These are phyloP conservation scores for Brachypodius melanocephalos DNA, from an alignment of 2,113 vertebrate species.

Conservation along the genomic window DNA sequence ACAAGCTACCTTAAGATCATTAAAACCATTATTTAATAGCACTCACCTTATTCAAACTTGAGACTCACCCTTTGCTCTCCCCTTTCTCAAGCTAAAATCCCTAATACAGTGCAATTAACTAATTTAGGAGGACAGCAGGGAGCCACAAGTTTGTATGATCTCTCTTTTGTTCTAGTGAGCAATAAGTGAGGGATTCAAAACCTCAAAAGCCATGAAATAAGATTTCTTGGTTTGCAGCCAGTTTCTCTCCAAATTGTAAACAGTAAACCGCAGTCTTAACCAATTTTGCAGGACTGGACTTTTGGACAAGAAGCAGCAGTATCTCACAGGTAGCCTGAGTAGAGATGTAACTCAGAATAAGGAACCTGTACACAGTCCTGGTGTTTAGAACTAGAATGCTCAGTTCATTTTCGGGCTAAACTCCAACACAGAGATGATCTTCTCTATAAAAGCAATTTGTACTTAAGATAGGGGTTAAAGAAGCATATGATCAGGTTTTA, in stretches of 20 bases:
- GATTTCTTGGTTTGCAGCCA: not conserved
- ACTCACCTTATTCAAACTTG: not conserved
- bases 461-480: not conserved
- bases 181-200: slow-evolving; percentile 1
- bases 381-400: not conserved
- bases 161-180: not conserved
- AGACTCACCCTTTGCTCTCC: not conserved
- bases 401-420: not conserved
- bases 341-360: not conserved
- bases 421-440: not conserved
- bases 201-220: not conserved
- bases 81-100: not conserved
- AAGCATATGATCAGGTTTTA: not conserved
- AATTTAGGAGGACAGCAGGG: not conserved
- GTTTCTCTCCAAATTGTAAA: not conserved
- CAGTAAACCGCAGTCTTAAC: not conserved
- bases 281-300: not conserved
- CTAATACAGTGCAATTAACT: not conserved
- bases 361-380: not conserved
- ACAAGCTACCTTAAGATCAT: not conserved
- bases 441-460: not conserved
- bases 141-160: not conserved
- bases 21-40: not conserved
- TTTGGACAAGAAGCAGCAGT: not conserved
- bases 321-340: not conserved